Evolutionary conservation across 2,888 invertebrate genomes (phyloP).

Genomic region (Andricus quercusramuli): DNA sequence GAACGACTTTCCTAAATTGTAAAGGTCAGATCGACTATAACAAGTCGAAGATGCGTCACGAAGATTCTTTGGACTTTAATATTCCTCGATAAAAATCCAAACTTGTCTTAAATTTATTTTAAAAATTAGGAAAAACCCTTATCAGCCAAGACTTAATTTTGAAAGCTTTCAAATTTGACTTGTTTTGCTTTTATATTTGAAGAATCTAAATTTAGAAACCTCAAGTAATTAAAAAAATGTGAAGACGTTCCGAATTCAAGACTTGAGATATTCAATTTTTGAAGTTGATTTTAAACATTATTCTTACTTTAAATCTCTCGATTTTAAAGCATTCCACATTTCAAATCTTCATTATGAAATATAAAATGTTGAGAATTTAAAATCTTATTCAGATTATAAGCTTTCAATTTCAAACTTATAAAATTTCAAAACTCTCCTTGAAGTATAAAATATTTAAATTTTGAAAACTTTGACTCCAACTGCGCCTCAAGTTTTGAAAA

Average conservation of each 20-base stretch:
- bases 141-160: background rate
- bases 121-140: background rate
- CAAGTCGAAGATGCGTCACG: conserved; percentile 3
- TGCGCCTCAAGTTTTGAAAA: background rate
- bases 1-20: conserved; percentile 30
- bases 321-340: background rate
- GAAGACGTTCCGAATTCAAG: too few species aligned
- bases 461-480: background rate
- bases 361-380: too few species aligned
- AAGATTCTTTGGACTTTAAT: conserved; percentile 1
- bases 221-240: too few species aligned
- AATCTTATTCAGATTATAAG: too few species aligned
- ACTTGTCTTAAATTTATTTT: conserved; percentile 9
- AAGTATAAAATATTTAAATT: background rate
- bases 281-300: too few species aligned
- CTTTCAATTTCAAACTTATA: too few species aligned
- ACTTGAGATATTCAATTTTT: too few species aligned
- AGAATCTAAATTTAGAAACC: too few species aligned
- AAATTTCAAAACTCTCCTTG: too few species aligned
- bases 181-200: background rate
- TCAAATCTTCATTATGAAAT: background rate
- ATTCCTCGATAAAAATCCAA: conserved; percentile 2
- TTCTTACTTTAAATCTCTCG: too few species aligned
- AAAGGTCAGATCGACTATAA: conserved; percentile 5
- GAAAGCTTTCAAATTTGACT: background rate